Percentiles rank a stretch among this genome's conserved stretches.
Evolutionary conservation across 2,888 invertebrate species (phyloP).

Genomic region (Aphrophora alni): DNA sequence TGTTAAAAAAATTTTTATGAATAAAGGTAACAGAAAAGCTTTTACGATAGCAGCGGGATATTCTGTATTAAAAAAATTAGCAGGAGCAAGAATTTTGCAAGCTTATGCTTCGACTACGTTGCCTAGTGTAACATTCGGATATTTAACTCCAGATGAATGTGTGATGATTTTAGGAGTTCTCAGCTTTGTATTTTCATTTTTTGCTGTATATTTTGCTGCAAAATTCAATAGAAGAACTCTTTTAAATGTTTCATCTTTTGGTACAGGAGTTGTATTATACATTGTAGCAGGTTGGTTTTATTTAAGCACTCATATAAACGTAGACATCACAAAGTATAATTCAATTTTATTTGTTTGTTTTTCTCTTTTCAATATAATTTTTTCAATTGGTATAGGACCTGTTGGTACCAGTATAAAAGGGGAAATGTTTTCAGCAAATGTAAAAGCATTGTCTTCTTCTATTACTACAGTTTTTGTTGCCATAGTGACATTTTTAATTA

Average conservation of each 20-base stretch:
- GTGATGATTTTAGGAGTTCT: constrained; percentile 66
- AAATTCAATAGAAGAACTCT: constrained; percentile 69
- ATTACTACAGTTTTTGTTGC: constrained; percentile 65
- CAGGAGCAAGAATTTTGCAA: constrained; percentile 68
- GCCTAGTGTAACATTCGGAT: constrained; percentile 57
- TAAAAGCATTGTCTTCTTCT: constrained; percentile 67
- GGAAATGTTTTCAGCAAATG: constrained; percentile 68
- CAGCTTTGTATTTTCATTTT: constrained; percentile 64
- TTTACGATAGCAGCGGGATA: constrained; percentile 67
- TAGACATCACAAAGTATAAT: constrained; percentile 51
- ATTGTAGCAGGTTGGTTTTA: constrained; percentile 44
- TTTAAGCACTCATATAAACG: constrained; percentile 7
- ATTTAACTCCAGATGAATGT: constrained; percentile 62
- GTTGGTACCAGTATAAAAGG: constrained; percentile 69
- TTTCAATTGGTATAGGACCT: constrained; percentile 66
- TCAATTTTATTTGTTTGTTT: constrained; percentile 21
- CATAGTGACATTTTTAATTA: constrained; percentile 63
- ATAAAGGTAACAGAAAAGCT: constrained; percentile 67
- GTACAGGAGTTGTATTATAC: constrained; percentile 39
- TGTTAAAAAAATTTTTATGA: constrained; percentile 62
- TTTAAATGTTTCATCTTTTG: constrained; percentile 62
- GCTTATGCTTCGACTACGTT: constrained; percentile 70
- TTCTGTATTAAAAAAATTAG: constrained; percentile 66
- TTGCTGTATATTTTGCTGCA: constrained; percentile 67
- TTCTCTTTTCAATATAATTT: constrained; percentile 56